These are phyloP conservation scores for Pseudomyrmex sp. DNA, from an alignment of 1,140 invertebrate genomes.

Conservation along the genomic window DNA sequence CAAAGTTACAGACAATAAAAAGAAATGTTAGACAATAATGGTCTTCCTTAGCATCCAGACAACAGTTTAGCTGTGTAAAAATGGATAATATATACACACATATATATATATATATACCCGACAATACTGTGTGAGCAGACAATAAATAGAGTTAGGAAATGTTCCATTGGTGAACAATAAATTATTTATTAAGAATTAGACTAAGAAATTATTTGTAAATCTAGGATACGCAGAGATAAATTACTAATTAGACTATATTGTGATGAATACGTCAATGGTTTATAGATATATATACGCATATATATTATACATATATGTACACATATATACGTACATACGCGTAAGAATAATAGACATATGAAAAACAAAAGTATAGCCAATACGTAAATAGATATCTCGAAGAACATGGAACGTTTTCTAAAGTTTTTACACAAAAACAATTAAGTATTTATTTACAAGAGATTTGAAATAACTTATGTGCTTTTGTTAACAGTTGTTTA, in stretches of 20 bases:
- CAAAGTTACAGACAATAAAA: conserved; percentile 55
- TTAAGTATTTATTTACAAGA: background rate
- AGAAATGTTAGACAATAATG: conserved; percentile 71
- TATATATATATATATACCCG: conserved; percentile 73
- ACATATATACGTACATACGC: conserved; percentile 10
- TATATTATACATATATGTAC: background rate
- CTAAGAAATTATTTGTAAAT: conserved; percentile 55
- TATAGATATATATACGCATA: conserved; percentile 34
- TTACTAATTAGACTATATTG: conserved; percentile 20
- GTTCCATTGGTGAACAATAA: conserved; percentile 80
- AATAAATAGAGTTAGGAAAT: conserved; percentile 82
- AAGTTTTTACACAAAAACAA: conserved; percentile 1
- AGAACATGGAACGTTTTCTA: conserved; percentile 29
- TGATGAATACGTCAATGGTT: conserved; percentile 54
- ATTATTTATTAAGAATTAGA: conserved; percentile 62
- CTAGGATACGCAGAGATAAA: conserved; percentile 19
- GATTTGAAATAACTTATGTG: too few species aligned
- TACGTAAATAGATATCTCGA: conserved; percentile 22
- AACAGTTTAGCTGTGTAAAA: conserved; percentile 78
- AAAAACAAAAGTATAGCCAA: conserved; percentile 31
- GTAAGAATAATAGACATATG: conserved; percentile 31
- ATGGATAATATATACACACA: conserved; percentile 66
- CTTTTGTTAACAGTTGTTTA: background rate
- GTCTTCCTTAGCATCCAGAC: conserved; percentile 84
- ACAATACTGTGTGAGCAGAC: conserved; percentile 84